Conservation (phyloP, 1,140 invertebrate genomes). For the Gonioctena quinquepunctata region DNA sequence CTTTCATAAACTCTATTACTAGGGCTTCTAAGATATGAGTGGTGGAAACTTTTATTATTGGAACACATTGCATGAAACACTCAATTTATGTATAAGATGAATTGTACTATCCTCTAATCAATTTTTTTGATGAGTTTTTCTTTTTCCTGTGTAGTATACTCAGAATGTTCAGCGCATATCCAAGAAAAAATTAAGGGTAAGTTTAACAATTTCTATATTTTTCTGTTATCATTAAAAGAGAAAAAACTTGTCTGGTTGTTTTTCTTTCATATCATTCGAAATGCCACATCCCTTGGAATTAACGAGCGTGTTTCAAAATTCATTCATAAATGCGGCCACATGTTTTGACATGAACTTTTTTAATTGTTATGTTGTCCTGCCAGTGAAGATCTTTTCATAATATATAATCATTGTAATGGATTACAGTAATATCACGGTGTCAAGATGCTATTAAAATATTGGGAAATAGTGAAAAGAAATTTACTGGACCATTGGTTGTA, state of each 20-base stretch:
- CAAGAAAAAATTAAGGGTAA: conserved; percentile 41
- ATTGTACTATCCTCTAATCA: too few species aligned
- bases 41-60: too few species aligned
- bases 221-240: neutral
- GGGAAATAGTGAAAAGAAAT: conserved; percentile 25
- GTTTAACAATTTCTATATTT: conserved; percentile 14
- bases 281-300: neutral
- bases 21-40: too few species aligned
- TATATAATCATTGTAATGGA: conserved; percentile 21
- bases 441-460: conserved; percentile 35
- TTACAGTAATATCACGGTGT: conserved; percentile 39
- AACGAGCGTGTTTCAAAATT: neutral
- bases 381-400: neutral
- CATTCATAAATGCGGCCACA: neutral
- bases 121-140: neutral
- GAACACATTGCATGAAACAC: too few species aligned
- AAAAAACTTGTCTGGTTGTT: neutral
- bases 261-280: neutral
- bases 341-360: neutral
- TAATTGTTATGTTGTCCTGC: neutral
- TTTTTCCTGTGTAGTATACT: conserved; percentile 31
- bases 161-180: conserved; percentile 23
- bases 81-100: too few species aligned
- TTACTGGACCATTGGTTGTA: conserved; percentile 26
- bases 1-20: too few species aligned